These are phyloP conservation scores for Myripristis jacobus DNA, from an alignment of 2,797 vertebrate species.

Conservation along the genomic window DNA sequence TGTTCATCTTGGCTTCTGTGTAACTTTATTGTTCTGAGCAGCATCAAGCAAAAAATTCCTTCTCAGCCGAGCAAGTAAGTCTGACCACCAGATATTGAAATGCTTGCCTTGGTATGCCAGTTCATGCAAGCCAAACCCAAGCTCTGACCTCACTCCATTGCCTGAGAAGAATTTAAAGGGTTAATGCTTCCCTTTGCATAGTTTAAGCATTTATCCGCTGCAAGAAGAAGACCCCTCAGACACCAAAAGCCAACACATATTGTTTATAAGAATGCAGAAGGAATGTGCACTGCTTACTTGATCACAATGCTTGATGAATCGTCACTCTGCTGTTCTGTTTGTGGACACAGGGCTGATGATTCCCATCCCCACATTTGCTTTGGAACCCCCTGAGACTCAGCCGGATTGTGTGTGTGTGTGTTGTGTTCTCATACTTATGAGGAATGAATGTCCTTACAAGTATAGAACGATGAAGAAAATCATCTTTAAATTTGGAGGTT, in stretches of 20 bases:
- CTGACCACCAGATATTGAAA: constrained; percentile 84
- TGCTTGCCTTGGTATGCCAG: constrained; percentile 87
- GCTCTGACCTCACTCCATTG: constrained; percentile 89
- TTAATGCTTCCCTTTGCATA: constrained; percentile 59
- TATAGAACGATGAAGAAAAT: background rate
- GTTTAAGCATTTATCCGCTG: constrained; percentile 39
- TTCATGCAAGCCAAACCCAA: constrained; percentile 85
- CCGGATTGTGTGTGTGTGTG: constrained; percentile 11
- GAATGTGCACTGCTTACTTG: constrained; percentile 77
- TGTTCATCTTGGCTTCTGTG: constrained; percentile 86
- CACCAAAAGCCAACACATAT: constrained; percentile 4
- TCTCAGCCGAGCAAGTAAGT: constrained; percentile 98
- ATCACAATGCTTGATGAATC: constrained; percentile 62
- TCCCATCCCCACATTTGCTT: constrained; percentile 65
- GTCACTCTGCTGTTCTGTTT: constrained; percentile 46
- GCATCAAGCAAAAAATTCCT: constrained; percentile 99
- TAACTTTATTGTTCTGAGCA: constrained; percentile 86
- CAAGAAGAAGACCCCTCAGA: constrained; percentile 37
- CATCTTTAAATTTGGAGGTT: background rate
- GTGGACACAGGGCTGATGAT: constrained; percentile 37
- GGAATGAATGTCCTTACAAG: constrained; percentile 44
- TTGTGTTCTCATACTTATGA: constrained; percentile 59
- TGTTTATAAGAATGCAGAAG: constrained; percentile 66
- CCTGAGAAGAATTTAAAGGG: constrained; percentile 86
- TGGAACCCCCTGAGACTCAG: constrained; percentile 40